phyloP scores from a whole-genome alignment of 2,888 invertebrate species.

The Chelonus formosanus region DNA sequence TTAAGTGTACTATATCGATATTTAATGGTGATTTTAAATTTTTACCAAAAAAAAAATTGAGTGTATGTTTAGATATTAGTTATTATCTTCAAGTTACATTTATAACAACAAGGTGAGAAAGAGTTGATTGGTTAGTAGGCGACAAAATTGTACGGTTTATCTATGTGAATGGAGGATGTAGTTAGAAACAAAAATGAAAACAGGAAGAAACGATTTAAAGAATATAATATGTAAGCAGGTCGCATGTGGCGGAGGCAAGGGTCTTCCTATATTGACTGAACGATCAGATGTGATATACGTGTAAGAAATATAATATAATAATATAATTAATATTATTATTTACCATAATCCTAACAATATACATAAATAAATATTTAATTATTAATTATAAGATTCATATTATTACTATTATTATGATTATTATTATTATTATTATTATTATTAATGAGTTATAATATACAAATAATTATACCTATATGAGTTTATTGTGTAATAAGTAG shows the following conservation, averaged over 20 bases:
- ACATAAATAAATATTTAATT: slow-evolving; percentile 46
- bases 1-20: slow-evolving; percentile 63
- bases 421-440: slow-evolving; percentile 39
- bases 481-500: slow-evolving; percentile 48
- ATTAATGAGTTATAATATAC: slow-evolving; percentile 51
- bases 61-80: slow-evolving; percentile 54
- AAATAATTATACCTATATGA: slow-evolving; percentile 53
- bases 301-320: slow-evolving; percentile 55
- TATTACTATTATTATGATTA: slow-evolving; percentile 47
- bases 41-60: slow-evolving; percentile 55
- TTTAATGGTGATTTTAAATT: slow-evolving; percentile 61
- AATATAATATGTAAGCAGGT: slow-evolving; percentile 44
- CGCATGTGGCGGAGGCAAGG: slow-evolving; percentile 57
- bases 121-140: slow-evolving; percentile 42
- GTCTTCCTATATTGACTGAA: slow-evolving; percentile 66
- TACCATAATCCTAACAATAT: no score
- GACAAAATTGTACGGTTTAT: slow-evolving; percentile 30
- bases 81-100: slow-evolving; percentile 29
- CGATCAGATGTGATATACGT: slow-evolving; percentile 66
- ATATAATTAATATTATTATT: no score
- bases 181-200: slow-evolving; percentile 32
- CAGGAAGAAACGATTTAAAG: slow-evolving; percentile 43
- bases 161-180: slow-evolving; percentile 29
- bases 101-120: slow-evolving; percentile 24
- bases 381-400: slow-evolving; percentile 59